phyloP scores from a whole-genome alignment of 2,888 invertebrate genomes.

The Troides oblongomaculatus region DNA sequence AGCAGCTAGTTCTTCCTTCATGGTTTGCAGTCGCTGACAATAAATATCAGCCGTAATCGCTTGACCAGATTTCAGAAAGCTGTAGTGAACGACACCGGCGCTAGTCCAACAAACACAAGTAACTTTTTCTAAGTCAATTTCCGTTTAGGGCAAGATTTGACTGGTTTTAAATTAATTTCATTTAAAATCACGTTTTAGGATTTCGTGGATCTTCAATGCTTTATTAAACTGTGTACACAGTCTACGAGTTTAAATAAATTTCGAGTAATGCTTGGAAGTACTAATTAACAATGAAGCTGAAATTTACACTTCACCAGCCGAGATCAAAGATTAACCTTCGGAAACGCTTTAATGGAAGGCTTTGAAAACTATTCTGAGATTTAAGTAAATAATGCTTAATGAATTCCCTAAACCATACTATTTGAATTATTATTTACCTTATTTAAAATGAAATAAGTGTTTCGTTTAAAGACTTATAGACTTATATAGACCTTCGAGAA shows the following conservation, averaged over 20 bases:
- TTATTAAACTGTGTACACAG: slow-evolving; percentile 1
- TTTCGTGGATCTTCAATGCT: neutral
- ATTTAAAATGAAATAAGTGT: neutral
- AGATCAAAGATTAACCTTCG: slow-evolving; percentile 22
- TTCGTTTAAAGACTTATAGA: no score
- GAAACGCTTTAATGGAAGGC: slow-evolving; percentile 12
- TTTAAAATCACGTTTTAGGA: neutral
- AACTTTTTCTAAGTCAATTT: no score
- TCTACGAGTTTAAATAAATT: slow-evolving; percentile 9
- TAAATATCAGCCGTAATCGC: no score
- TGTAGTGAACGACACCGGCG: no score
- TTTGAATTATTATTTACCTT: neutral
- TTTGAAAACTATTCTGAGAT: slow-evolving; percentile 16
- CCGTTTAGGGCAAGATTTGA: no score
- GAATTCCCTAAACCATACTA: neutral
- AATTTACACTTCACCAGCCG: slow-evolving; percentile 21
- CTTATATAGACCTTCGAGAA: no score
- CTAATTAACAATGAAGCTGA: slow-evolving; percentile 13
- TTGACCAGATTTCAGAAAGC: no score
- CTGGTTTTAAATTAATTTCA: neutral
- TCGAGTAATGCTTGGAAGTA: slow-evolving; percentile 6
- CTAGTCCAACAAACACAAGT: no score
- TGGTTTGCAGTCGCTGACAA: no score
- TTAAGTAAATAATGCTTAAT: slow-evolving; percentile 8
- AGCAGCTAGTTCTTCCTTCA: no score